phyloP scores from a whole-genome alignment of 2,113 vertebrate genomes.

The Hemiscyllium ocellatum region DNA sequence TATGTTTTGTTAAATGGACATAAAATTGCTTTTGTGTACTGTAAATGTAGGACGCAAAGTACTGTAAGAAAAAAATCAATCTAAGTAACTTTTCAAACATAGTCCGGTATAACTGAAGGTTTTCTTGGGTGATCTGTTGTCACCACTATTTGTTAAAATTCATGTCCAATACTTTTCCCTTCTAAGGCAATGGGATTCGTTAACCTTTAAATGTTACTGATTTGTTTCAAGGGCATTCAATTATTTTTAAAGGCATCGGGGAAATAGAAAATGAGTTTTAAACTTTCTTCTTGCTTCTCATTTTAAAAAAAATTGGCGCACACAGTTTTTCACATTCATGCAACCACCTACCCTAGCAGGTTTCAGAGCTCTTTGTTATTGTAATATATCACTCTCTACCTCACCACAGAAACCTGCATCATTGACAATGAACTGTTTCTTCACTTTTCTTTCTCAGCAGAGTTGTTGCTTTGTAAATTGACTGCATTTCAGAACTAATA shows the following conservation, averaged over 20 bases:
- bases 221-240: not conserved
- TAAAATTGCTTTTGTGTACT: not conserved
- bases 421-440: slow-evolving; percentile 14
- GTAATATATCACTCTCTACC: not conserved
- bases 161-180: not conserved
- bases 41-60: not conserved
- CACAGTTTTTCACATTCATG: not conserved
- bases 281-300: not conserved
- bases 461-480: not conserved
- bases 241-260: not conserved
- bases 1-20: not conserved
- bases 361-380: not conserved
- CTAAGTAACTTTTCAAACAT: not conserved
- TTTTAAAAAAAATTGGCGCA: not conserved
- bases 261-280: not conserved
- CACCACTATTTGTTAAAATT: not conserved
- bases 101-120: not conserved
- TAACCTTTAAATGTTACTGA: not conserved
- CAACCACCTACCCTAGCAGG: slow-evolving; percentile 5
- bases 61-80: not conserved
- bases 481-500: slow-evolving; percentile 40
- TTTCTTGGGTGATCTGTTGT: not conserved
- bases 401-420: not conserved
- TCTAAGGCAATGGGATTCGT: not conserved
- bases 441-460: not conserved